These are phyloP conservation scores for Gasteruption jaculator DNA, from an alignment of 2,888 invertebrate species.

Conservation along the genomic window DNA sequence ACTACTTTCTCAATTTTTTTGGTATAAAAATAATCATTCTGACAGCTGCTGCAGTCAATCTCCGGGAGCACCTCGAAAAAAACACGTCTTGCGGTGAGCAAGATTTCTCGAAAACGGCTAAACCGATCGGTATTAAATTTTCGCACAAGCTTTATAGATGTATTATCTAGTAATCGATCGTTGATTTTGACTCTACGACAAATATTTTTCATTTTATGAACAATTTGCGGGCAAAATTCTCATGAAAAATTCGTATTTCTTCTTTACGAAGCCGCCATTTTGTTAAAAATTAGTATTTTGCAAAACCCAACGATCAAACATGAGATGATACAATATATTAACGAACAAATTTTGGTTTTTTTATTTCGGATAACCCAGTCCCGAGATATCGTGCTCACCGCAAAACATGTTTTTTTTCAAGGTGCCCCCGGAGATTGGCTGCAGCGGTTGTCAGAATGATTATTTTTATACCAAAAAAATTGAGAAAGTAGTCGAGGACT, in stretches of 20 bases:
- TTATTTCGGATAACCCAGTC: constrained; percentile 11
- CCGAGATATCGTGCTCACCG: constrained; percentile 15
- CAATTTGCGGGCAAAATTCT: constrained; percentile 1
- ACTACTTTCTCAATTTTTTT: too few species aligned
- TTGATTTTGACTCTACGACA: too few species aligned
- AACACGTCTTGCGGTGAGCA: too few species aligned
- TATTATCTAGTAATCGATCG: too few species aligned
- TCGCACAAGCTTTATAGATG: not conserved
- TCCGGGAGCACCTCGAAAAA: too few species aligned
- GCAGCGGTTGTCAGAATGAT: constrained; percentile 9
- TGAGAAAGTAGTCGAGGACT: constrained; percentile 9
- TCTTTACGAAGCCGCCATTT: constrained; percentile 1
- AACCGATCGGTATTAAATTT: not conserved
- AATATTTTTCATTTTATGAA: too few species aligned
- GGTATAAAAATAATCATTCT: too few species aligned
- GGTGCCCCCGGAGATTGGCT: constrained; percentile 13
- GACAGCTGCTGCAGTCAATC: too few species aligned
- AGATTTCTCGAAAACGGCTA: constrained; percentile 7
- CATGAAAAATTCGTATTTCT: not conserved
- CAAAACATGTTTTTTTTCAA: constrained; percentile 10
- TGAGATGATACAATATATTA: constrained; percentile 6
- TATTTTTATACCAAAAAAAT: constrained; percentile 14
- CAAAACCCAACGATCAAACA: constrained; percentile 1
- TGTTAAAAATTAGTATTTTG: constrained; percentile 12
- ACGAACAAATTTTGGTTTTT: constrained; percentile 8